These are phyloP conservation scores for Mastomys coucha DNA, from an alignment of 2,113 vertebrate species.

Conservation along the genomic window DNA sequence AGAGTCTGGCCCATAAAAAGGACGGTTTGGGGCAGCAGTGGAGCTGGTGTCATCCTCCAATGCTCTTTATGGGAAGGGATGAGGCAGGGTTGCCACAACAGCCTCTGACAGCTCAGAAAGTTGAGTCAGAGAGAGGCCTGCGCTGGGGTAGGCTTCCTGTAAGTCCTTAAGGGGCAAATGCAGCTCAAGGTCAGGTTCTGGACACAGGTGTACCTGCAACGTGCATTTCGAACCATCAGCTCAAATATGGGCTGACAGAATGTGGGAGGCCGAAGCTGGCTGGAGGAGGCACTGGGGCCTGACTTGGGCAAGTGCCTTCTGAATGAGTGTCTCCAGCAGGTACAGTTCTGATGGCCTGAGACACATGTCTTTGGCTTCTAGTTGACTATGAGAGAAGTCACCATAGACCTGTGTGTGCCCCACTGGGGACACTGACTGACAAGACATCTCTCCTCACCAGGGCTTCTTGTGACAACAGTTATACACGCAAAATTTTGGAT, in stretches of 20 bases:
- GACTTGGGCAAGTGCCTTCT: neutral
- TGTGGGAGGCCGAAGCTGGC: neutral
- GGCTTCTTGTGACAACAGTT: neutral
- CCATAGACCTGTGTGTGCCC: rapidly evolving
- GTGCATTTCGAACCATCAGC: no score
- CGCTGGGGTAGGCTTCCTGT: neutral
- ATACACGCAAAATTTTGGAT: neutral
- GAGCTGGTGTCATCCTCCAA: neutral
- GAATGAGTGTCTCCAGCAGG: neutral
- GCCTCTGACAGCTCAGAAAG: neutral
- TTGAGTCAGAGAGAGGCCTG: neutral
- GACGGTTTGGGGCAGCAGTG: neutral
- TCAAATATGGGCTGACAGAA: rapidly evolving
- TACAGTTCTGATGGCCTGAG: neutral
- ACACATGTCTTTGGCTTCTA: neutral
- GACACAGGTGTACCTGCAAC: neutral
- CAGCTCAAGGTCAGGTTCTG: neutral
- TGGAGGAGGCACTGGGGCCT: no score
- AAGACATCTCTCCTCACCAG: neutral
- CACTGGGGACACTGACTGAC: no score
- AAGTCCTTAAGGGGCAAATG: neutral
- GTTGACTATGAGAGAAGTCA: neutral
- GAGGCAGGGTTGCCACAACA: neutral
- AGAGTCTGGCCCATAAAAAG: neutral
- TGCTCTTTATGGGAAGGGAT: neutral